Evolutionary conservation across 2,797 vertebrate genomes (phyloP).

Genomic region (Artibeus jamaicensis): DNA sequence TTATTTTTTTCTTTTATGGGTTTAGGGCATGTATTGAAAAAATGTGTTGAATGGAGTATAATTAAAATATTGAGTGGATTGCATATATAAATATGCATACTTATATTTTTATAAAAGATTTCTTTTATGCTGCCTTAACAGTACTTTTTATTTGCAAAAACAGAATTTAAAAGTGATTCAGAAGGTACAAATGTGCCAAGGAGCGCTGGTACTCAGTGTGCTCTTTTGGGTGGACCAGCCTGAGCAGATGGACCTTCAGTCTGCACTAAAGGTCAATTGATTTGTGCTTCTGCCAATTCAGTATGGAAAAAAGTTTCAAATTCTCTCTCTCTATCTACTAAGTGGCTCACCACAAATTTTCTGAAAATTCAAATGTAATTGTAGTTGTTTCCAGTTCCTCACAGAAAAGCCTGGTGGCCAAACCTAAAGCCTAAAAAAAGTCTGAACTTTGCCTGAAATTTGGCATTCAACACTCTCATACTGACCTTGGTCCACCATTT

Average conservation of each 20-base stretch:
- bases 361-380: constrained; percentile 53
- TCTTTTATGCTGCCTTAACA: neutral
- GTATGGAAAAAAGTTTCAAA: constrained; percentile 12
- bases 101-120: constrained; percentile 1
- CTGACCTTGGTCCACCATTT: neutral
- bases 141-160: neutral
- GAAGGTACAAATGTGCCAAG: neutral
- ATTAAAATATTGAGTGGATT: neutral
- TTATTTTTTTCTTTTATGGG: neutral
- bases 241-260: constrained; percentile 36
- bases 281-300: constrained; percentile 29
- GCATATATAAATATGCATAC: neutral
- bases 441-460: neutral
- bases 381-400: neutral
- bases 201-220: neutral
- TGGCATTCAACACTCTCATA: neutral
- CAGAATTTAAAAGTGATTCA: neutral
- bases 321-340: constrained; percentile 42
- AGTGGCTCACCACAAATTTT: constrained; percentile 17
- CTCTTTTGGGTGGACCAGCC: neutral
- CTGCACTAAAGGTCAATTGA: constrained; percentile 47
- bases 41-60: neutral
- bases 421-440: neutral
- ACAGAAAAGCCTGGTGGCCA: neutral
- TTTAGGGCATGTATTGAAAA: constrained; percentile 21